These are phyloP conservation scores for Pristionchus exspectatus DNA, from an alignment of 2,888 invertebrate species.

Conservation along the genomic window DNA sequence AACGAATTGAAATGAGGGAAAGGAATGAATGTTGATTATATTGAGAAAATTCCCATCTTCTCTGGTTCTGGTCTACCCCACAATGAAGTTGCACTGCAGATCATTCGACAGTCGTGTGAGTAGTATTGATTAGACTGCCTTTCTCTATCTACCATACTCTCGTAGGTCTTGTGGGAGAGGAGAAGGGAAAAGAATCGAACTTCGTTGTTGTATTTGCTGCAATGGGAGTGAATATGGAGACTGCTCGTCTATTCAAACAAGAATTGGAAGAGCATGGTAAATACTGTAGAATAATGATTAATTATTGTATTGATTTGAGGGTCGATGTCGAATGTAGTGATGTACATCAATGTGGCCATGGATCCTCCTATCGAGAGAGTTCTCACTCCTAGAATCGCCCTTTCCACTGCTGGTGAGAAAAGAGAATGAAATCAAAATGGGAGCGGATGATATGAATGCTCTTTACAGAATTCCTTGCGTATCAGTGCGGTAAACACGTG, in stretches of 20 bases:
- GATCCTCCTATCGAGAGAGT: conserved; percentile 99
- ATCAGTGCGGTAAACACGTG: conserved; percentile 99
- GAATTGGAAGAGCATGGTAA: conserved; percentile 85
- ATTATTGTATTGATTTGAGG: conserved; percentile 46
- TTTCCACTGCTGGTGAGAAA: conserved; percentile 88
- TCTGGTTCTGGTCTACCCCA: conserved; percentile 99
- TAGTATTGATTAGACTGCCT: neutral
- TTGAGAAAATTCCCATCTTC: conserved; percentile 98
- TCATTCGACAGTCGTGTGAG: conserved; percentile 52
- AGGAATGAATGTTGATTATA: neutral
- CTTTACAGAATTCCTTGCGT: conserved; percentile 92
- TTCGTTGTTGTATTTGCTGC: conserved; percentile 99
- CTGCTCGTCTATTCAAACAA: conserved; percentile 99
- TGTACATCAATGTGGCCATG: conserved; percentile 98
- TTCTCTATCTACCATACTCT: neutral
- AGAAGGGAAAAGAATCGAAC: conserved; percentile 89
- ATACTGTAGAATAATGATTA: neutral
- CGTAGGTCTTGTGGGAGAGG: conserved; percentile 80
- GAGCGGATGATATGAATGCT: neutral
- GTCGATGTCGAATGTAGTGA: conserved; percentile 99
- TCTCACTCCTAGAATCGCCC: conserved; percentile 96
- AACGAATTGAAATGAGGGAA: neutral
- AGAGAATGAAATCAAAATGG: neutral
- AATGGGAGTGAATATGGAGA: conserved; percentile 91
- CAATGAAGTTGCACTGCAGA: conserved; percentile 86